A percentile compares a stretch with the other conserved stretches of the same genome.
Evolutionary conservation across 2,113 vertebrate genomes (phyloP).

Genomic region (Eulemur rufifrons): DNA sequence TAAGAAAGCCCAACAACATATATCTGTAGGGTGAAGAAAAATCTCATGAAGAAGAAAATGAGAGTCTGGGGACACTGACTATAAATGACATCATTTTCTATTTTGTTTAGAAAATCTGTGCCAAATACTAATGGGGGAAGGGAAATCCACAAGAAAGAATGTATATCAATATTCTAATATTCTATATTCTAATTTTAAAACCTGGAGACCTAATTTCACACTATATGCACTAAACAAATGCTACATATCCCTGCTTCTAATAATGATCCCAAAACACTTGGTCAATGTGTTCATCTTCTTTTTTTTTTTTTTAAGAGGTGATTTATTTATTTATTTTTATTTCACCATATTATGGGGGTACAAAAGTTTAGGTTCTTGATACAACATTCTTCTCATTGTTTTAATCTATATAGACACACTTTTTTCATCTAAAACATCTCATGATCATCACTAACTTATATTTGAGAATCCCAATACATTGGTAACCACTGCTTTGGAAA

Average conservation of each 20-base stretch:
- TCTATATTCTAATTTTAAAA: slow-evolving; percentile 21
- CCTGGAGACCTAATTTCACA: neutral
- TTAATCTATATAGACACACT: neutral
- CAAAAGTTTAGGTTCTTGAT: neutral
- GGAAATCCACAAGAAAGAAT: neutral
- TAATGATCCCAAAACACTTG: neutral
- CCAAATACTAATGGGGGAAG: neutral
- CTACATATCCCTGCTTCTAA: neutral
- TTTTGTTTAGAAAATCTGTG: slow-evolving; percentile 7
- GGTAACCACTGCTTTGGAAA: slow-evolving; percentile 13
- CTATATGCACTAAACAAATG: neutral
- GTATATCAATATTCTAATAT: neutral
- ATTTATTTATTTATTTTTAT: no score
- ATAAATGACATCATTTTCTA: neutral
- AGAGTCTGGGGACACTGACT: neutral
- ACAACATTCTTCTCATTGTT: neutral
- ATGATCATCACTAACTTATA: neutral
- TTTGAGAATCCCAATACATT: neutral
- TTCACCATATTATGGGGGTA: no score
- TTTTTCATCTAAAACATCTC: neutral
- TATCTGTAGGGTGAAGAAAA: neutral
- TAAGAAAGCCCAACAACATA: neutral
- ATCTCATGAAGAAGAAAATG: neutral
- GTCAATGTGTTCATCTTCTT: neutral
- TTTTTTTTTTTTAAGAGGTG: no score